These are phyloP conservation scores for Leptoclinus maculatus DNA, from an alignment of 2,797 vertebrate genomes.

Conservation along the genomic window DNA sequence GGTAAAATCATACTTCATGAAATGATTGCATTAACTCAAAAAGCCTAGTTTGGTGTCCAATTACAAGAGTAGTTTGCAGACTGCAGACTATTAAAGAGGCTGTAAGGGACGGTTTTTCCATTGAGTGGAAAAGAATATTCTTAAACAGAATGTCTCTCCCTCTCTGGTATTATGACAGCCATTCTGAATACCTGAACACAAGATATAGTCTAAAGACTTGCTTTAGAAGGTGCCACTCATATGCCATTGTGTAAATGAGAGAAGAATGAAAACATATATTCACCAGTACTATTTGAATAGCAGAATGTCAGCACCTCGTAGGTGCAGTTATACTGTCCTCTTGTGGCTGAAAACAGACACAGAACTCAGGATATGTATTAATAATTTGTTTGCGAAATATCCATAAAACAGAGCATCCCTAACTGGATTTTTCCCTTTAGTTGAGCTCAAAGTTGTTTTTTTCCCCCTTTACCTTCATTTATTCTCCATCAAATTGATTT, in stretches of 20 bases:
- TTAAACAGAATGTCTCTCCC: background rate
- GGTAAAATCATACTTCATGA: background rate
- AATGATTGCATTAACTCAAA: background rate
- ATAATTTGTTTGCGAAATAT: background rate
- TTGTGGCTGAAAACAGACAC: conserved; percentile 35
- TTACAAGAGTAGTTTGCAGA: background rate
- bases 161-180: background rate
- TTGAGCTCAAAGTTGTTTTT: background rate
- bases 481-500: background rate
- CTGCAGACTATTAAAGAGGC: background rate
- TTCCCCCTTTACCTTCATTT: background rate
- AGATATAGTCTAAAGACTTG: background rate
- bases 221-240: background rate
- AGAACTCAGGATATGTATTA: background rate
- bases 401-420: background rate
- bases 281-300: background rate
- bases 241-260: no score
- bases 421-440: background rate
- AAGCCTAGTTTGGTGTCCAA: background rate
- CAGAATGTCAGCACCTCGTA: background rate
- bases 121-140: background rate
- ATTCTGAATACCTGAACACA: background rate
- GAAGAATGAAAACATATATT: background rate
- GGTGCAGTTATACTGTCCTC: conserved; percentile 30
- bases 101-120: background rate